Base-by-base conservation (phyloP, 2,113 vertebrate genomes). In the Actenoides hombroni region DNA sequence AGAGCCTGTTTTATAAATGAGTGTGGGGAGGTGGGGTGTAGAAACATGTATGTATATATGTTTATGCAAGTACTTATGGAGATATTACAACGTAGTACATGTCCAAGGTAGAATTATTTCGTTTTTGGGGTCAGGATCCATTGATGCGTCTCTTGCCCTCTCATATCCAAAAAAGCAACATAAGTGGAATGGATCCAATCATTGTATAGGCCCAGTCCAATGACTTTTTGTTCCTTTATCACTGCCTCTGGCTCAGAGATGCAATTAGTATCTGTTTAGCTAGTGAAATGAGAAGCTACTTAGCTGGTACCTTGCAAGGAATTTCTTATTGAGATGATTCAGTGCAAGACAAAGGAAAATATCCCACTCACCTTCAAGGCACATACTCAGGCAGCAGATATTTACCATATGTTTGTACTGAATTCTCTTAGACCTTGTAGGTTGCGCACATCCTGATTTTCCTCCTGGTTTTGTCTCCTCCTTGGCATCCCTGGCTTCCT, bases 41-140 rank as follows among this genome's bases (percentile, higher is more conserved):
- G n/a, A 78, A 74, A 31, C 13, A 10, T 0, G 3, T 23, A 51
- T 42, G 10, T 54, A 44, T 60, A 14, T 29, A 13, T 35, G 24
- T 49, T 78, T 59, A 19, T 82, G 39, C 9, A 60, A 51, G 42
- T 82, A 15, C 6, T 94, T 42, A 16, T 0, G 18, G 7, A 64
- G 26, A 18, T 68, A 6, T 49, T 46, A 8, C 13, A 35, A 6
- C 1, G 3, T 2, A 54, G 31, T 29, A 56, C 0, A 0, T 2
- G 2, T 23, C 13, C 17, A 13, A 42, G 85, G 26, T 3, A 44
- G 37, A 13, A 12, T 2, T 67, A 7, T 33, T 68, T 68, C 5
- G 46, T 17, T 42, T 35, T 81, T 46, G 29, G 28, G 18, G 18
- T 59, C 15, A n/a, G 46, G 51, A 33, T 54, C 14, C 12, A 28